A percentile compares a stretch with the other conserved stretches of the same genome.
These are phyloP conservation scores for Drosophila triauraria DNA, from an alignment of 1,140 invertebrate genomes.

Conservation along the genomic window DNA sequence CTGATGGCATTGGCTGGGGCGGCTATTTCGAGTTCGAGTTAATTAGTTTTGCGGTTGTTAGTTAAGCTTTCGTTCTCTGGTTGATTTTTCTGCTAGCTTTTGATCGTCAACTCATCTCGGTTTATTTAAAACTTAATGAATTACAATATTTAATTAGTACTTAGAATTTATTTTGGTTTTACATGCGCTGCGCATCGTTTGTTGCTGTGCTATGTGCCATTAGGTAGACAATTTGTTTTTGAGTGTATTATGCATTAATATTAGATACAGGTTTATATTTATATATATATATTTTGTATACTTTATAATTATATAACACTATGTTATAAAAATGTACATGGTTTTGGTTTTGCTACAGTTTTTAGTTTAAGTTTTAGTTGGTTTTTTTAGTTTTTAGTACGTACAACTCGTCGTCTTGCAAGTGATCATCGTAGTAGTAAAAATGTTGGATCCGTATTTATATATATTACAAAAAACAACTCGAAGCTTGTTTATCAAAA, in stretches of 20 bases:
- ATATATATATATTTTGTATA: conserved; percentile 35
- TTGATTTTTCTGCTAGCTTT: conserved; percentile 52
- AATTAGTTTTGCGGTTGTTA: conserved; percentile 62
- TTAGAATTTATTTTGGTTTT: conserved; percentile 81
- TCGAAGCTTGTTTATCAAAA: conserved; percentile 54
- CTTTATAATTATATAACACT: conserved; percentile 73
- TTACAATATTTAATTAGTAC: conserved; percentile 77
- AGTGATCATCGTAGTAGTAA: conserved; percentile 58
- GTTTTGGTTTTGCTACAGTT: conserved; percentile 79
- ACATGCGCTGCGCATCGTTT: conserved; percentile 78
- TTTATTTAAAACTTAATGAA: conserved; percentile 82
- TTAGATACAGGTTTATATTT: conserved; percentile 63
- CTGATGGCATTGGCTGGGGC: neutral
- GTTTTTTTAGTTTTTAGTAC: conserved; percentile 61
- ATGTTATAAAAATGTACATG: conserved; percentile 76
- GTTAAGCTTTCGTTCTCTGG: conserved; percentile 53
- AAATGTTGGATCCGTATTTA: conserved; percentile 61
- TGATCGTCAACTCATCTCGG: conserved; percentile 76
- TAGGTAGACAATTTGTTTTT: conserved; percentile 79
- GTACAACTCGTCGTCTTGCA: conserved; percentile 61
- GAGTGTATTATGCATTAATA: conserved; percentile 80
- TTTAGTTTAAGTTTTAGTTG: conserved; percentile 63
- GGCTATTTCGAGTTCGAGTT: conserved; percentile 9
- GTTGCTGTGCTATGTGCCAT: conserved; percentile 62
- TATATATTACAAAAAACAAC: conserved; percentile 78